phyloP scores from a whole-genome alignment of 2,113 vertebrate species.

The Hippocampus guttulatus region DNA sequence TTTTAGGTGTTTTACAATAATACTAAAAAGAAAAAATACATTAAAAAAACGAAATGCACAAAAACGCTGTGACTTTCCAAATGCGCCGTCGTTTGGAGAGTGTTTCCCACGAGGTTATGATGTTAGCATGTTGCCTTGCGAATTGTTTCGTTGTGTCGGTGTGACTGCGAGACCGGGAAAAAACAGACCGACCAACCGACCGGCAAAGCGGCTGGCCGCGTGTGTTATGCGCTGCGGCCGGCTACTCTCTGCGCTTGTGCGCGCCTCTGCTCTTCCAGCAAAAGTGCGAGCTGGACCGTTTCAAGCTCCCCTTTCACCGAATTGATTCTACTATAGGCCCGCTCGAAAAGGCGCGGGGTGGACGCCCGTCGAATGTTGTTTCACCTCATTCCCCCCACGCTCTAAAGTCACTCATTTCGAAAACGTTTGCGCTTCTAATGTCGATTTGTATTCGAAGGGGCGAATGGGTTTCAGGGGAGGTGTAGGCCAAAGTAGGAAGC shows the following conservation, averaged over 20 bases:
- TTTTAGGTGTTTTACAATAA: too few relatives aligned
- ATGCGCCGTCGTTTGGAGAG: too few relatives aligned
- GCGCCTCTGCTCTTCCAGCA: constrained; percentile 69
- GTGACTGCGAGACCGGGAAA: background rate
- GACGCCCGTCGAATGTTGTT: background rate
- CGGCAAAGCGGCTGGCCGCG: constrained; percentile 40
- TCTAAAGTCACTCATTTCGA: rapidly evolving
- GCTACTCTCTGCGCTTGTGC: constrained; percentile 48
- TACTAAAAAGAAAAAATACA: too few relatives aligned
- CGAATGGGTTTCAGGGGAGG: rapidly evolving
- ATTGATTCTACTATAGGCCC: constrained; percentile 84
- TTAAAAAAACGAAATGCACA: too few relatives aligned
- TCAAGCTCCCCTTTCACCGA: constrained; percentile 83
- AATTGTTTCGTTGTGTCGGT: background rate
- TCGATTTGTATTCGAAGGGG: background rate
- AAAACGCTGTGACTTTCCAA: too few relatives aligned
- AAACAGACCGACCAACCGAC: background rate
- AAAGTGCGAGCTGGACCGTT: constrained; percentile 73
- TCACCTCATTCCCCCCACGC: rapidly evolving
- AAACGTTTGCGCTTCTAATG: rapidly evolving
- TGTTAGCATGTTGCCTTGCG: too few relatives aligned
- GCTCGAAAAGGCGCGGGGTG: constrained; percentile 67
- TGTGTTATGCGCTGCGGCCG: constrained; percentile 53
- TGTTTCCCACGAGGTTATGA: too few relatives aligned
- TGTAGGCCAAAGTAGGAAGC: background rate